Conservation (phyloP, 2,113 vertebrate species). For the Marmota flaviventris region DNA sequence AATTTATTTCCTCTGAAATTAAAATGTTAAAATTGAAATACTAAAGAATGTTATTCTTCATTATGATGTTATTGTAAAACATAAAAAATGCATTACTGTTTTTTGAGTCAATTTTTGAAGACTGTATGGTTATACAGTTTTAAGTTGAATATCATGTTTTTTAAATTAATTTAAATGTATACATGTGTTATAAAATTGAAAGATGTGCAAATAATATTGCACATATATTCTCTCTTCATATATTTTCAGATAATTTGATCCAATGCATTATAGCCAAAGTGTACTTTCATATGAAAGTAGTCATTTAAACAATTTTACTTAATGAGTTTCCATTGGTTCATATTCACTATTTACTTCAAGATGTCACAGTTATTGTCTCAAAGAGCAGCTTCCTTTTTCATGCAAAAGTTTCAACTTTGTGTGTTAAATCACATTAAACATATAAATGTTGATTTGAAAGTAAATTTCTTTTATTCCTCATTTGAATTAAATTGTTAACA, state of each 20-base stretch:
- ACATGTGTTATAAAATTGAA: background rate
- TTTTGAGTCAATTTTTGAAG: background rate
- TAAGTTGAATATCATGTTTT: background rate
- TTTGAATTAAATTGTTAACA: background rate
- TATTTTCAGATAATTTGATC: background rate
- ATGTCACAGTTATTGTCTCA: background rate
- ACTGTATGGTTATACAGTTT: background rate
- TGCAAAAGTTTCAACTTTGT: background rate
- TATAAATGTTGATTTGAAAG: background rate
- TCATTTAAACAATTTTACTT: background rate
- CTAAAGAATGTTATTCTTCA: background rate
- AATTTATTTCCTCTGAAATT: background rate
- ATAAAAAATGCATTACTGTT: background rate
- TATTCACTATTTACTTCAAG: background rate
- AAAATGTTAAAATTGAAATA: constrained; percentile 9
- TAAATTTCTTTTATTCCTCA: background rate
- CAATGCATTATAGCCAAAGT: background rate
- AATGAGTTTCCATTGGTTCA: background rate
- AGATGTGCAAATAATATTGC: background rate
- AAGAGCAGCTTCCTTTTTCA: background rate
- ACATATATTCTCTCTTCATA: background rate
- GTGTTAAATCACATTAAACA: background rate
- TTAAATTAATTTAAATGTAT: background rate
- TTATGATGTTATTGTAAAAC: background rate
- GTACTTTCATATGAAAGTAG: background rate